Percentiles rank a stretch among this genome's conserved stretches.
Conservation (phyloP, 2,797 vertebrate species). For the Tokudaia tokunoshimensis region DNA sequence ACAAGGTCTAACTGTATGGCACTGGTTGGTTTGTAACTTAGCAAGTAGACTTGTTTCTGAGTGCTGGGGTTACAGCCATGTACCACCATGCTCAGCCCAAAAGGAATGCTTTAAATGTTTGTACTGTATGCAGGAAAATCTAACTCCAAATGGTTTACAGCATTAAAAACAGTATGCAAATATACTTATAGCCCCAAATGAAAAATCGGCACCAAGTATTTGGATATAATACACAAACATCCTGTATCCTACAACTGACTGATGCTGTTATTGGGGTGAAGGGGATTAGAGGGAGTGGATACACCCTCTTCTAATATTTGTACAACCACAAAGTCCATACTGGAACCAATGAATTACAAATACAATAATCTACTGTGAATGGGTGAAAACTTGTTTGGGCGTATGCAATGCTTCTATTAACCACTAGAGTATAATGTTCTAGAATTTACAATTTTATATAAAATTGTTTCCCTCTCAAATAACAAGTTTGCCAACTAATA, state of each 20-base stretch:
- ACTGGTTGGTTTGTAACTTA: neutral
- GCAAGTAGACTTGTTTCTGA: neutral
- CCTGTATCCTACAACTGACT: neutral
- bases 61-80: neutral
- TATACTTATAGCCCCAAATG: neutral
- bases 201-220: slow-evolving; percentile 27
- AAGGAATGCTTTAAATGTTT: neutral
- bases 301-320: neutral
- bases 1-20: neutral
- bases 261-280: neutral
- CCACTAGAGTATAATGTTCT: neutral
- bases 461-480: slow-evolving; percentile 12
- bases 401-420: neutral
- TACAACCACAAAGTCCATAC: neutral
- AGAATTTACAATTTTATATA: neutral
- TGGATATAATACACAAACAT: neutral
- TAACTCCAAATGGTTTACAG: neutral
- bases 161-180: slow-evolving; percentile 38
- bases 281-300: neutral
- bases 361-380: neutral
- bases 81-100: neutral
- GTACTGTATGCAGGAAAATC: slow-evolving; percentile 26
- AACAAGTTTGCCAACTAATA: neutral
- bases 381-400: neutral
- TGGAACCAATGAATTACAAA: slow-evolving; percentile 23